phyloP scores from a whole-genome alignment of 2,888 invertebrate species.

The Drosophila melanosoma region DNA sequence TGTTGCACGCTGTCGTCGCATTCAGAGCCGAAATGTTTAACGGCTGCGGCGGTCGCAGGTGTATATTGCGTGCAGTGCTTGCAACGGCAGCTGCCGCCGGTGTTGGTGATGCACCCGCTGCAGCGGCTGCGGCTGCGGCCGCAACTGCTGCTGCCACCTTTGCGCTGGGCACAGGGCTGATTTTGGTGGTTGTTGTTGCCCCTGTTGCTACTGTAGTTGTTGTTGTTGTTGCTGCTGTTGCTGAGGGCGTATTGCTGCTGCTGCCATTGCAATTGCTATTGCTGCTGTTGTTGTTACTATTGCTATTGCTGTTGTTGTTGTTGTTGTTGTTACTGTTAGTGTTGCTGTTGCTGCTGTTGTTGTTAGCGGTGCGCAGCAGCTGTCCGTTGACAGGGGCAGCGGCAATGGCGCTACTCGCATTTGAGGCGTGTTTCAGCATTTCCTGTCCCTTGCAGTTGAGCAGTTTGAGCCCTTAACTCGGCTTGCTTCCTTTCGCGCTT shows the following conservation, averaged over 20 bases:
- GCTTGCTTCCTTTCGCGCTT: constrained; percentile 1
- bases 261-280: constrained; percentile 32
- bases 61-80: constrained; percentile 81
- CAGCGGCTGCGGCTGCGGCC: constrained; percentile 24
- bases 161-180: constrained; percentile 10
- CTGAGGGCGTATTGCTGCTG: constrained; percentile 48
- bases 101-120: constrained; percentile 50
- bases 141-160: constrained; percentile 16
- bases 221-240: constrained; percentile 44
- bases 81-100: constrained; percentile 77
- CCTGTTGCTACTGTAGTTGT: constrained; percentile 32
- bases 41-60: constrained; percentile 86
- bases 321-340: constrained; percentile 9
- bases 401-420: constrained; percentile 65
- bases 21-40: constrained; percentile 88
- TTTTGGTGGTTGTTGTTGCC: constrained; percentile 15
- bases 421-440: constrained; percentile 83
- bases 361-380: constrained; percentile 67
- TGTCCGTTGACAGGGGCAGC: constrained; percentile 51
- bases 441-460: constrained; percentile 41
- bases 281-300: constrained; percentile 20
- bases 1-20: constrained; percentile 50
- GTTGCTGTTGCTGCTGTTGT: constrained; percentile 7
- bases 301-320: constrained; percentile 14
- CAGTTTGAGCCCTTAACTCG: constrained; percentile 2